Base-by-base conservation (phyloP, 2,888 invertebrate genomes). In the Cerastoderma edule region DNA sequence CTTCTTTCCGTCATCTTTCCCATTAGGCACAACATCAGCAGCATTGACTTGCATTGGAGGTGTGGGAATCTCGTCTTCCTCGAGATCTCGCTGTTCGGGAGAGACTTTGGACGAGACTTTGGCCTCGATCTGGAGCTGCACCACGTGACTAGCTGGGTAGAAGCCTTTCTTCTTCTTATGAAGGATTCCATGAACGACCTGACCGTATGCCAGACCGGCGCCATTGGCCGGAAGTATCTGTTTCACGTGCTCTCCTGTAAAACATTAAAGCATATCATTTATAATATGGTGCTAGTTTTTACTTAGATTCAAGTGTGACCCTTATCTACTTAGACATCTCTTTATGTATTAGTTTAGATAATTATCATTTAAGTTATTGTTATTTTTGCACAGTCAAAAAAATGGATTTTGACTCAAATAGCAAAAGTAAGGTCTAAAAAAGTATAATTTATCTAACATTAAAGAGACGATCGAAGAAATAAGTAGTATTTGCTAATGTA, bases 121-220 rank as follows among this genome's bases (percentile, higher is more conserved):
- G 39, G 39, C 16, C 39, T 39, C 39, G 39, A 10, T 39, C 16
- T 39, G 39, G 16, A 39, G 39, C 39, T 39, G 39, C 8, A 39
- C 39, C 27, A 60, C 60, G 35, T 60, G 33, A 32, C 13, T 4
- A 4, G n/a, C 33, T 32, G 60, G 60, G 33, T 33, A 60, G 35
- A 60, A 60, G 2, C 60, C 60, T 30, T 56, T 56, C 32, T 60
- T 60, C 60, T 60, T 60, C n/a, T 60, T 60, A 24, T 60, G 60
- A 19, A 60, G 33, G 6, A 60, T 3, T 2, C 60, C 60, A 24
- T 60, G 60, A 3, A 60, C 60, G 10, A 60, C 60, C 33, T 60
- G 27, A 19, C 60, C 60, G 6, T 19, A 32, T 8, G 60, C 28
- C 22, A 54, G 27, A 16, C 54, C 54, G 16, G 22, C 54, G 16